These are phyloP conservation scores for Albula glossodonta DNA, from an alignment of 2,113 vertebrate genomes.

Conservation along the genomic window DNA sequence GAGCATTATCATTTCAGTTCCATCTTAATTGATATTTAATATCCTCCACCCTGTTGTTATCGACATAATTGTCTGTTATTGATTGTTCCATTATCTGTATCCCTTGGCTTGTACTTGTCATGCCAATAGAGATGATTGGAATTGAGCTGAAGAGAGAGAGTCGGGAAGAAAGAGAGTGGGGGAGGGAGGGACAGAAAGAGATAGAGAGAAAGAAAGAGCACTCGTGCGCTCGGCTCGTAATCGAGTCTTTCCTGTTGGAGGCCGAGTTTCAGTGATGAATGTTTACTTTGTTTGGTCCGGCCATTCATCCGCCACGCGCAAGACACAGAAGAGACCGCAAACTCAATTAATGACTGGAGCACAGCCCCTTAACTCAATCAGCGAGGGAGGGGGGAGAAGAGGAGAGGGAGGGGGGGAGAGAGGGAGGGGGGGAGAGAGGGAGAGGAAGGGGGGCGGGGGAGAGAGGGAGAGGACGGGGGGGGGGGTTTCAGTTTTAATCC, in stretches of 20 bases:
- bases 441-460: no score
- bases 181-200: neutral
- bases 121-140: no score
- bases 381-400: conserved; percentile 20
- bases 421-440: neutral
- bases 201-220: neutral
- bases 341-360: conserved; percentile 33
- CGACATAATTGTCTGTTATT: no score
- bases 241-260: conserved; percentile 62
- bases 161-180: neutral
- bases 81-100: no score
- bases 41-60: no score
- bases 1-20: no score
- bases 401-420: neutral
- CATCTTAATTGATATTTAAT: no score
- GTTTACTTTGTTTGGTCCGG: conserved; percentile 63
- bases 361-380: conserved; percentile 27
- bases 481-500: no score
- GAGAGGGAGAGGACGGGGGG: no score
- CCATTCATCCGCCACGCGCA: conserved; percentile 42
- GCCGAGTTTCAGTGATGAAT: conserved; percentile 63
- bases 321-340: conserved; percentile 43
- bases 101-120: no score
- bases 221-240: conserved; percentile 45
- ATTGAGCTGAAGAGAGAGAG: neutral